Evolutionary conservation across 2,797 vertebrate species (phyloP).

Genomic region (Neoniphon sammara): DNA sequence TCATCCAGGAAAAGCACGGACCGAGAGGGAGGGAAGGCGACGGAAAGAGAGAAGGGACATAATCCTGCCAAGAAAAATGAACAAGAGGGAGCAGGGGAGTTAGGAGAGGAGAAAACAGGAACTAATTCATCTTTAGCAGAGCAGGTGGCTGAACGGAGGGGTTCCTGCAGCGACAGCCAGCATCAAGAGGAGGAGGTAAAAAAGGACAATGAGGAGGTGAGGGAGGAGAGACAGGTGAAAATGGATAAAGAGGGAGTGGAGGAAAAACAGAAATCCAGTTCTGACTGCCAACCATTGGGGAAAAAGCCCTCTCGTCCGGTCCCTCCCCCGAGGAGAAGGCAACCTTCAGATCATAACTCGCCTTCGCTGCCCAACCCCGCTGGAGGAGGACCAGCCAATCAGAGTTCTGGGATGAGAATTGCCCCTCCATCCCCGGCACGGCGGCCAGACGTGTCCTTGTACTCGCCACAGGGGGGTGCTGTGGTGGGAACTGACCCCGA

Average conservation of each 20-base stretch:
- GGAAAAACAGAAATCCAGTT: conserved; percentile 43
- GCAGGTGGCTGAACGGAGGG: conserved; percentile 28
- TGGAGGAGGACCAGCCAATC: conserved; percentile 39
- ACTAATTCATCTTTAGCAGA: conserved; percentile 44
- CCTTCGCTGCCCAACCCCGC: conserved; percentile 29
- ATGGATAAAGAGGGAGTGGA: conserved; percentile 38
- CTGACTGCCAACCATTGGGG: not conserved
- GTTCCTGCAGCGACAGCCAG: not conserved
- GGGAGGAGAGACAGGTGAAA: conserved; percentile 43
- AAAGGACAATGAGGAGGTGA: conserved; percentile 8
- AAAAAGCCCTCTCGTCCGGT: conserved; percentile 80
- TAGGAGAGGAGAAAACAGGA: conserved; percentile 33
- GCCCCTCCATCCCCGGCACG: not conserved
- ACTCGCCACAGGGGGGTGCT: conserved; percentile 79
- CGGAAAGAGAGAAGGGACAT: conserved; percentile 64
- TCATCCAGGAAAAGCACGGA: conserved; percentile 56
- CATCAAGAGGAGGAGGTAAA: conserved; percentile 25
- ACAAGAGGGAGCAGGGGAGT: conserved; percentile 42
- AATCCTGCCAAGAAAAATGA: conserved; percentile 49
- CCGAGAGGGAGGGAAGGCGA: conserved; percentile 50
- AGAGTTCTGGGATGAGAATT: conserved; percentile 36
- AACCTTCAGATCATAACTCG: conserved; percentile 56
- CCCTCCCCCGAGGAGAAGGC: conserved; percentile 90
- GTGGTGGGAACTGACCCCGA: conserved; percentile 83
- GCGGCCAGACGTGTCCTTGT: conserved; percentile 83